Percentiles rank a stretch among this genome's conserved stretches.
Evolutionary conservation across 2,797 vertebrate genomes (phyloP).

Genomic region (Coendou prehensilis): DNA sequence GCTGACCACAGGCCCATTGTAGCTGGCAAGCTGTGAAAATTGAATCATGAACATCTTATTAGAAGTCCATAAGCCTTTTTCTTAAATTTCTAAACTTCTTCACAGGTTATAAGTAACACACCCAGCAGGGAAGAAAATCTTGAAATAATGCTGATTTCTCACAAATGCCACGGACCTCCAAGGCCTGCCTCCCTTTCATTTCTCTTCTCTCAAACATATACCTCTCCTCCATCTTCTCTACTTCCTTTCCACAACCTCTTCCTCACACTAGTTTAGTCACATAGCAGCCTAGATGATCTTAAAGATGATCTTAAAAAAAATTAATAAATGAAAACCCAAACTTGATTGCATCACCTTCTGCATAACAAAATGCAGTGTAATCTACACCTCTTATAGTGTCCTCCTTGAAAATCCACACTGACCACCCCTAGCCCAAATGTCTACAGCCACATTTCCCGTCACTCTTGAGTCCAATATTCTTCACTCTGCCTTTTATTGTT

Average conservation of each 20-base stretch:
- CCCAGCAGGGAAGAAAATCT: background rate
- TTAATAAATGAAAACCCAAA: background rate
- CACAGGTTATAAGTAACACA: background rate
- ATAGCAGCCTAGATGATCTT: background rate
- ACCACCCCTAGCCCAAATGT: background rate
- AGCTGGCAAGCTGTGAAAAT: background rate
- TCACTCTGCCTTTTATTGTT: background rate
- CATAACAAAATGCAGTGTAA: background rate
- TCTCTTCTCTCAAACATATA: background rate
- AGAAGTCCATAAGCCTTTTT: background rate
- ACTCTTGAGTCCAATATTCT: background rate
- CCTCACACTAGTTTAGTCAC: background rate
- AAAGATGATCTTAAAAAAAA: background rate
- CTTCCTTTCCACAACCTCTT: background rate
- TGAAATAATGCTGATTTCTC: background rate
- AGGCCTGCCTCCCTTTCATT: background rate
- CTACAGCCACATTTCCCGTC: background rate
- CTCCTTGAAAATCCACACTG: background rate
- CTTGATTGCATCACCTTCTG: background rate
- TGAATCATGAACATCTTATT: background rate
- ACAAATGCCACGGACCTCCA: background rate
- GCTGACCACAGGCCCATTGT: too few species aligned
- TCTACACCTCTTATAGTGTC: rapidly evolving
- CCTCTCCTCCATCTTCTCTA: background rate
- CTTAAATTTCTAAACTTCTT: background rate